Evolutionary conservation across 2,113 vertebrate species (phyloP), one percentile per base, ranked within the genome.

Genomic region (Menidia beryllina): DNA sequence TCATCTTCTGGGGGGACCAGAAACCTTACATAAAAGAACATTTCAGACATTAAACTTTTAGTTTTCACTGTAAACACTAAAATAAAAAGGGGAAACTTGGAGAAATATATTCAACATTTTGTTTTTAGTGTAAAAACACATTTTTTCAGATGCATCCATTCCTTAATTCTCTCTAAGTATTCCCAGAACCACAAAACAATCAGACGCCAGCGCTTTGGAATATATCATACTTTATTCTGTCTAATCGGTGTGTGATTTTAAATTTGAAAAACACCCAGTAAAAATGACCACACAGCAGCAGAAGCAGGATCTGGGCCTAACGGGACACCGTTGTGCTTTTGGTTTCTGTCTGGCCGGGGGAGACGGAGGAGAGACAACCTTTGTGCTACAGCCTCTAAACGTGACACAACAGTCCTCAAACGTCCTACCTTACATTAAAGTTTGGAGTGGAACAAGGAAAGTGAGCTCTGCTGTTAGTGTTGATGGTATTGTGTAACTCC

Each of bases 261-360:
- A 77, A 91, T 91, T 81, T 84, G 92, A 88, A 91, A 93, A 92
- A 86, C 87, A 92, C 70, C 77, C 50, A 90, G 83, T 89, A 88
- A 75, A 92, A 92, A 92, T 75, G 76, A 62, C 56, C 72, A 85
- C 79, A 89, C 82, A 89, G 91, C 90, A 93, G 88, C 89, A 89
- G 86, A 91, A 91, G 89, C 89, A 84, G 76, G 65, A 75, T 69
- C 77, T 59, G 70, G 73, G 73, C 66, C 62, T 65, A 82, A 73
- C 73, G 63, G 78, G 82, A 76, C 75, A 74, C 47, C 53, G 75
- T 88, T 91, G 91, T 92, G 90, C 89, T 92, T 91, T 74, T 72
- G 58, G 57, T 81, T 85, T 86, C 77, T 86, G 89, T 66, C 53
- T n/a, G 81, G 51, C 75, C 19, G 38, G 55, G 54, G 57, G 75